Evolutionary conservation across 1,140 invertebrate species (phyloP).

Genomic region (Riptortus pedestris): DNA sequence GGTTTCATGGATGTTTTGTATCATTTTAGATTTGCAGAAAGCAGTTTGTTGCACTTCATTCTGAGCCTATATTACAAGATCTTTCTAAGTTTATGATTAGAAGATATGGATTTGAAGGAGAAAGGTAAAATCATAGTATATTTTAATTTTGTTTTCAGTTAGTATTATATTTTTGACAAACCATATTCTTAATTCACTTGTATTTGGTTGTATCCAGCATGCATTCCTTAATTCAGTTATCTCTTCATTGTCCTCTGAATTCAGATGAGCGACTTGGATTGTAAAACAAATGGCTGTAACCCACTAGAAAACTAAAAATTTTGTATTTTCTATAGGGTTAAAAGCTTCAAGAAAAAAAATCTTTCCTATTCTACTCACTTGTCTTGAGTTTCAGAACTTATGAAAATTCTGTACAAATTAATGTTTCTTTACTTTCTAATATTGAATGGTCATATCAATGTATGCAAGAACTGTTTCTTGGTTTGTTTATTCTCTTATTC

Average conservation of each 20-base stretch:
- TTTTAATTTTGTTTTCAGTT: slow-evolving; percentile 17
- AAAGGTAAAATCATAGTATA: slow-evolving; percentile 30
- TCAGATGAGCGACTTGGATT: neutral
- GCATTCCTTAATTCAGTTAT: neutral
- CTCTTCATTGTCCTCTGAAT: neutral
- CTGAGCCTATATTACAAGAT: slow-evolving; percentile 81
- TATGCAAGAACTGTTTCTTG: too few relatives aligned
- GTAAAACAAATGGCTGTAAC: neutral
- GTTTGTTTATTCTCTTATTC: too few relatives aligned
- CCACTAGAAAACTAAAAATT: neutral
- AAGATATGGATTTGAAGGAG: slow-evolving; percentile 29
- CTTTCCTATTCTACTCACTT: too few relatives aligned
- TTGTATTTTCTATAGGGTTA: neutral
- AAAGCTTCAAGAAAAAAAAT: neutral
- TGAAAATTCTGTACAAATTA: too few relatives aligned
- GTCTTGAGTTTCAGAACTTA: too few relatives aligned
- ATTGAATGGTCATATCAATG: too few relatives aligned
- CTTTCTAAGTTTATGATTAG: slow-evolving; percentile 63
- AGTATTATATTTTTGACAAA: neutral
- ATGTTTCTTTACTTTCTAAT: too few relatives aligned
- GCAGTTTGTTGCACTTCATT: slow-evolving; percentile 91
- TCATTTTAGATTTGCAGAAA: slow-evolving; percentile 73
- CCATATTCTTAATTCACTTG: neutral
- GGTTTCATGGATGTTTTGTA: too few relatives aligned
- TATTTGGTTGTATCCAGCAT: slow-evolving; percentile 3